Conservation (phyloP, 2,113 vertebrate genomes). For the Eretmochelys imbricata region DNA sequence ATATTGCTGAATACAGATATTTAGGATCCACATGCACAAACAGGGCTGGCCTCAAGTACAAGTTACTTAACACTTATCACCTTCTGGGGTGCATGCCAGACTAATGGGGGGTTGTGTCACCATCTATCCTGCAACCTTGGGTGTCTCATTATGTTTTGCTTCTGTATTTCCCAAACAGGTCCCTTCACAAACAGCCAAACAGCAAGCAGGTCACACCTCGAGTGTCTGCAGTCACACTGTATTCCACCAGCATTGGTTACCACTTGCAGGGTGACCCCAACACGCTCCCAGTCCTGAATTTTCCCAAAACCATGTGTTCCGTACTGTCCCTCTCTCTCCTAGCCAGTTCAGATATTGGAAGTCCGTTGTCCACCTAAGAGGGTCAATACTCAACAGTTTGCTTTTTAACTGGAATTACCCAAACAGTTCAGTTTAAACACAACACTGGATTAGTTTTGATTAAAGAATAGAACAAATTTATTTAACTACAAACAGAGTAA, state of each 20-base stretch:
- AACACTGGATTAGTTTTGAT: background rate
- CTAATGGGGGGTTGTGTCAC: background rate
- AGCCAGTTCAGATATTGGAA: background rate
- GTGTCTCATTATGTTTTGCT: background rate
- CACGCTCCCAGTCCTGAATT: background rate
- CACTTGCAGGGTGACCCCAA: background rate
- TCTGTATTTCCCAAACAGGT: background rate
- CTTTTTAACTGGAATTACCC: background rate
- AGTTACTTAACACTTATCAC: background rate
- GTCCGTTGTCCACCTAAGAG: background rate
- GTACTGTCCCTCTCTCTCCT: background rate
- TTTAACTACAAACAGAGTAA: background rate
- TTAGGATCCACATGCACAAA: conserved; percentile 25
- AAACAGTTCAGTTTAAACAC: background rate
- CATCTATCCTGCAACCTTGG: background rate
- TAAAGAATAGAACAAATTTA: background rate
- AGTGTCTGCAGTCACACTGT: background rate
- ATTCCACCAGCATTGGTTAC: background rate
- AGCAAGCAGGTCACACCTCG: background rate
- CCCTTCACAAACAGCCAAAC: background rate
- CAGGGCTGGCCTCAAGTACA: background rate
- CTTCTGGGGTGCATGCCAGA: background rate
- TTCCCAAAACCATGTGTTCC: background rate
- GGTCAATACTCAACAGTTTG: background rate
- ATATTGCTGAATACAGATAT: background rate